phyloP scores from a whole-genome alignment of 2,113 vertebrate genomes.

The Felis chaus region DNA sequence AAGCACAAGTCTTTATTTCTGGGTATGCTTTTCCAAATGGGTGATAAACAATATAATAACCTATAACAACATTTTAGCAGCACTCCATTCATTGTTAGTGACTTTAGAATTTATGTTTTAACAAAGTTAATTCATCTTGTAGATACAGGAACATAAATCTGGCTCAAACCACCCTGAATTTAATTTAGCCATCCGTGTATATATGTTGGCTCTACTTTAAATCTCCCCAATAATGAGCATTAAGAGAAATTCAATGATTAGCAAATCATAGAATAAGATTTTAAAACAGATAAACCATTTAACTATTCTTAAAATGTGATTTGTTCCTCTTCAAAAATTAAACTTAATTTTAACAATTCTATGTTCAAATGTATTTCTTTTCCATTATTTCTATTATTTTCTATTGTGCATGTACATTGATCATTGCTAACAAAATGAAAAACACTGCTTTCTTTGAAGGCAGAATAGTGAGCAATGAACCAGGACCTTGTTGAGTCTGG shows the following conservation, averaged over 20 bases:
- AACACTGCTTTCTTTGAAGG: neutral
- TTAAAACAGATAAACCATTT: neutral
- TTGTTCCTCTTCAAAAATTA: neutral
- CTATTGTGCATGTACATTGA: neutral
- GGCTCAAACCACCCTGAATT: neutral
- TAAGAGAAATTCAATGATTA: neutral
- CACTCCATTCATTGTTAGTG: neutral
- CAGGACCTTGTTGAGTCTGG: neutral
- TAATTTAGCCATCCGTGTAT: neutral
- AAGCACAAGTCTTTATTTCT: neutral
- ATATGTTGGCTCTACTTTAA: neutral
- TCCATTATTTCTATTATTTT: neutral
- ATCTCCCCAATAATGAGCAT: neutral
- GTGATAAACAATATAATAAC: neutral
- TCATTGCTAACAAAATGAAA: neutral
- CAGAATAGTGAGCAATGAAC: neutral
- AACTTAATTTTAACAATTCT: neutral
- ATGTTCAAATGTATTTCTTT: neutral
- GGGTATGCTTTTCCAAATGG: neutral
- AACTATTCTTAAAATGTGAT: neutral
- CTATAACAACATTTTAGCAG: neutral
- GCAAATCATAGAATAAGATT: neutral
- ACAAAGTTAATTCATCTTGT: neutral
- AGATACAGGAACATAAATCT: neutral
- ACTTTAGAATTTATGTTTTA: conserved; percentile 19